Conservation (phyloP, 2,888 invertebrate species). For the Odontothrips loti region DNA sequence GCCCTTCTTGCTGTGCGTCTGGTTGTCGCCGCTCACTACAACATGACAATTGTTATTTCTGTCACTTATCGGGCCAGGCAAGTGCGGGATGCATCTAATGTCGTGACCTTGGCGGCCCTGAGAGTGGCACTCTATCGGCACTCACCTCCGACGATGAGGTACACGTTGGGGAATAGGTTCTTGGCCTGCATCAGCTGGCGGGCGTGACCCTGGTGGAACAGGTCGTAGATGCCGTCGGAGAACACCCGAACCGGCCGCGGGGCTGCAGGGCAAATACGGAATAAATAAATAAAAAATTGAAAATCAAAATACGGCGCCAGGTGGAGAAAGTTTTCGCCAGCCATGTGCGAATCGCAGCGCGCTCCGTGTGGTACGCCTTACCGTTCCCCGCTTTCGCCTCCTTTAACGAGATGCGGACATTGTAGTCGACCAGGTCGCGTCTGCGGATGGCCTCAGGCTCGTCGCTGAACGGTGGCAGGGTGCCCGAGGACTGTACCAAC, state of each 20-base stretch:
- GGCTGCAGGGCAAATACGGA: slow-evolving; percentile 55
- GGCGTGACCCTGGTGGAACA: slow-evolving; percentile 97
- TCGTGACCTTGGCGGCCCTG: no score
- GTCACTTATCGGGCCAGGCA: no score
- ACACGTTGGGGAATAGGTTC: slow-evolving; percentile 87
- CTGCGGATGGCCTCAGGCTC: slow-evolving; percentile 71
- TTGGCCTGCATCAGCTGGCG: slow-evolving; percentile 93
- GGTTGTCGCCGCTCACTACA: slow-evolving; percentile 77
- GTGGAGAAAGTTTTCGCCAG: no score
- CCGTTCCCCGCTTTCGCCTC: slow-evolving; percentile 73
- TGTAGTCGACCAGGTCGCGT: slow-evolving; percentile 73
- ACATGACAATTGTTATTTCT: slow-evolving; percentile 28
- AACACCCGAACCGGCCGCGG: slow-evolving; percentile 85
- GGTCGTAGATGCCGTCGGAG: slow-evolving; percentile 96
- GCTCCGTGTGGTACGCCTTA: no score
- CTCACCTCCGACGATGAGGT: slow-evolving; percentile 92
- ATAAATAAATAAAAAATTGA: background rate
- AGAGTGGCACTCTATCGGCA: no score
- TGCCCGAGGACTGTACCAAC: slow-evolving; percentile 55
- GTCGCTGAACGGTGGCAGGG: slow-evolving; percentile 79
- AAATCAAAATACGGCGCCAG: no score
- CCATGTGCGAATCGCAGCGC: no score
- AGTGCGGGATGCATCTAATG: no score
- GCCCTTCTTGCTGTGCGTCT: slow-evolving; percentile 88
- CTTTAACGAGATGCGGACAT: slow-evolving; percentile 73